Evolutionary conservation across 2,797 vertebrate genomes (phyloP).

Genomic region (Champsocephalus gunnari): DNA sequence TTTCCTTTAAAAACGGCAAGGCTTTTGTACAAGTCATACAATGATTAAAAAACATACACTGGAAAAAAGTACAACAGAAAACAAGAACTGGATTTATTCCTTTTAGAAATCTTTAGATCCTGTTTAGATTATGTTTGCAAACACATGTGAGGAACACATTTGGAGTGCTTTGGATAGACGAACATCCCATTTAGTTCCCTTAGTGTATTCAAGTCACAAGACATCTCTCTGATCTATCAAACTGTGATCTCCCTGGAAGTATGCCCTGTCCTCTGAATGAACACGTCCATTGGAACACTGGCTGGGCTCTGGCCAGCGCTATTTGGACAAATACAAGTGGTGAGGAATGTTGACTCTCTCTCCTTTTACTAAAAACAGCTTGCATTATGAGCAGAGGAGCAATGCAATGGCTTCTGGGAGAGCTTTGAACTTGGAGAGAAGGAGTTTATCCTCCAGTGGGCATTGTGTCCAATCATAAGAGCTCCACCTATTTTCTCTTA

Average conservation of each 20-base stretch:
- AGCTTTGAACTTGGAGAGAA: slow-evolving; percentile 66
- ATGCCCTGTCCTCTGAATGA: slow-evolving; percentile 75
- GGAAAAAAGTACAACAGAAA: not conserved
- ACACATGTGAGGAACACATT: slow-evolving; percentile 30
- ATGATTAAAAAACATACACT: not conserved
- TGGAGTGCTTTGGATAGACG: not conserved
- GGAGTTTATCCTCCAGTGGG: slow-evolving; percentile 66
- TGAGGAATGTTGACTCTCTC: slow-evolving; percentile 75
- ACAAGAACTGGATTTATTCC: slow-evolving; percentile 8
- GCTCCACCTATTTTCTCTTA: slow-evolving; percentile 57
- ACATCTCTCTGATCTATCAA: slow-evolving; percentile 71
- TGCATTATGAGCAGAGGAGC: slow-evolving; percentile 52
- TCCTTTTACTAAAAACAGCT: slow-evolving; percentile 58
- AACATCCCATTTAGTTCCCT: slow-evolving; percentile 37
- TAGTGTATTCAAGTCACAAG: slow-evolving; percentile 59
- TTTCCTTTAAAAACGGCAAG: slow-evolving; percentile 21
- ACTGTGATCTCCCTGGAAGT: slow-evolving; percentile 74
- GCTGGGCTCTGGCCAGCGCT: slow-evolving; percentile 67
- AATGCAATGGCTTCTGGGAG: slow-evolving; percentile 68
- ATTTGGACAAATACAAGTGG: slow-evolving; percentile 78
- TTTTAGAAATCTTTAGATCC: slow-evolving; percentile 7
- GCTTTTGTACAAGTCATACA: not conserved
- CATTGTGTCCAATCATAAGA: slow-evolving; percentile 70
- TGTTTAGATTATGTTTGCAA: slow-evolving; percentile 35
- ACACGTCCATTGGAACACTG: slow-evolving; percentile 73